Evolutionary conservation across 2,797 vertebrate genomes (phyloP).

Genomic region (Neostethus bicornis): DNA sequence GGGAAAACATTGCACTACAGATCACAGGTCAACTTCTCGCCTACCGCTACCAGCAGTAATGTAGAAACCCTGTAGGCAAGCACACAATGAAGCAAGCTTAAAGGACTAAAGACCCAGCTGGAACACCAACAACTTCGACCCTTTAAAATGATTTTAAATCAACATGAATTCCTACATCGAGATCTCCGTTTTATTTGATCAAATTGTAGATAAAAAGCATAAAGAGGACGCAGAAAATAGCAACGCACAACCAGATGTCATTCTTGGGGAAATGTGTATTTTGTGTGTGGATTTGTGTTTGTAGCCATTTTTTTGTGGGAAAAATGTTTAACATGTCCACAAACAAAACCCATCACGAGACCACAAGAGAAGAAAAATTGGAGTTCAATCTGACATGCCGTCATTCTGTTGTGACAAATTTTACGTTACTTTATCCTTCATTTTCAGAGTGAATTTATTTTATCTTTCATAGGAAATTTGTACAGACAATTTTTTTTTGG

Average conservation of each 20-base stretch:
- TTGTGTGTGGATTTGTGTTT: slow-evolving; percentile 49
- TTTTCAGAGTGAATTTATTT: slow-evolving; percentile 63
- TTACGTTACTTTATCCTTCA: slow-evolving; percentile 45
- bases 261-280: slow-evolving; percentile 49
- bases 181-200: slow-evolving; percentile 47
- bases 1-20: slow-evolving; percentile 75
- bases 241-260: slow-evolving; percentile 60
- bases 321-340: slow-evolving; percentile 37
- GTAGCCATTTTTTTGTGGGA: slow-evolving; percentile 38
- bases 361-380: slow-evolving; percentile 26
- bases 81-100: slow-evolving; percentile 65
- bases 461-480: slow-evolving; percentile 76
- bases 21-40: slow-evolving; percentile 59
- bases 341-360: slow-evolving; percentile 36
- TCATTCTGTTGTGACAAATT: slow-evolving; percentile 54
- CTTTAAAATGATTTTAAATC: slow-evolving; percentile 71
- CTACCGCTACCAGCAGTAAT: slow-evolving; percentile 69
- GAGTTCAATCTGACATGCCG: slow-evolving; percentile 47
- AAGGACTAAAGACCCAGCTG: slow-evolving; percentile 59
- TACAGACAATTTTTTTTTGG: slow-evolving; percentile 67
- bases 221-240: slow-evolving; percentile 41
- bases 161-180: slow-evolving; percentile 37
- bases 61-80: slow-evolving; percentile 67
- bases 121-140: slow-evolving; percentile 68
- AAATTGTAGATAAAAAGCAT: slow-evolving; percentile 4